Base-by-base conservation (phyloP, 2,888 invertebrate species). In the Oscheius sp. region DNA sequence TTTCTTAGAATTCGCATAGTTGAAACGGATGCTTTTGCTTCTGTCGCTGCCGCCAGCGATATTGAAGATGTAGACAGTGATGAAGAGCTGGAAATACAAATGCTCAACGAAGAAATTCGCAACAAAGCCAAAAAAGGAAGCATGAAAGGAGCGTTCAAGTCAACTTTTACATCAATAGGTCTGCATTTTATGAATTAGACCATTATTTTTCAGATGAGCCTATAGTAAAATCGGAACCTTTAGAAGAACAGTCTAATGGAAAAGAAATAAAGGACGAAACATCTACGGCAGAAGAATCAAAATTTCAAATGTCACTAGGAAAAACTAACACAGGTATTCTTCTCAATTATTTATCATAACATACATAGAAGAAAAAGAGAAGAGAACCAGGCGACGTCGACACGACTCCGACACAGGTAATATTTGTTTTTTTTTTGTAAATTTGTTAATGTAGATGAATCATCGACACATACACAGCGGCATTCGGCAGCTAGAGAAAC, bases 1-100 rank as follows among this genome's bases (percentile, higher is more conserved):
- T 23, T 7, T 49, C 76, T 69, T 58, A 83, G 84, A 12, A 73
- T 85, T 63, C 74, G 79, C 49, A 69, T 85, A 41, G 70, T 84
- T 18, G 84, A 84, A 69, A 83, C 82, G 27, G 81, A 84, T 49
- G 81, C 82, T 12, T 84, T 84, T 66, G 72, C 80, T 13, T 70
- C 82, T 0, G 80, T 79, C 16, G 76, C 77, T 0, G 75, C 80
- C 1, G 76, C 73, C 52, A 56, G 46, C 2, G 70, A 69, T 41
- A 18, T 43, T 21, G 35, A 59, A n/a, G 77, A 79, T 3, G 74
- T 74, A 6, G 76, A 74, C 21, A 76, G 77, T 2, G 76, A 81
- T 13, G 79, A 81, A 27, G 70, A n/a, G 16, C 74, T 77, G 55
- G 81, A 81, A 68, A 74, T 79, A 5, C 76, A 76, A 73, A 77